Base-by-base conservation (phyloP, 1,140 invertebrate genomes). In the Drosophila aff. region DNA sequence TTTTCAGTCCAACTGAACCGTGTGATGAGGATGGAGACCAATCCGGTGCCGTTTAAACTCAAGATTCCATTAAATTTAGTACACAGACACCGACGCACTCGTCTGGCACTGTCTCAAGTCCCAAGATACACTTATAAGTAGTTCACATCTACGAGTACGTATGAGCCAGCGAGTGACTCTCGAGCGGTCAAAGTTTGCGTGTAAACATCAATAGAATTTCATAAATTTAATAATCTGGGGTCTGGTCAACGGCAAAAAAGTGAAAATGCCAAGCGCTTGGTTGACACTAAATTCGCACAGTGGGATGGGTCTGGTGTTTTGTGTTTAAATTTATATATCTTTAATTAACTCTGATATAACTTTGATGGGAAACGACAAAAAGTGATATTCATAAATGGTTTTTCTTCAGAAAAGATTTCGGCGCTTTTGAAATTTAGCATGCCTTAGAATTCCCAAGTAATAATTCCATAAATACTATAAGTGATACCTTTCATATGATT, bases 161-260 rank as follows among this genome's bases (percentile, higher is more conserved):
- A 55, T 47, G 49, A 9, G 47, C 53, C 52, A 55, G 52, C 23
- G 52, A 73, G 26, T 68, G 33, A 57, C 76, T 50, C 83, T 81
- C 65, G 65, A 78, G 83, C 84, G 83, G 81, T 87, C 83, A 87
- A 84, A 89, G 85, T 90, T 89, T 89, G 81, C 87, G 84, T 89
- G 85, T 89, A 82, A 82, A 84, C 82, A 82, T 90, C 85, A 90
- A 91, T 90, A 90, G 81, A 90, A 90, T 77, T 91, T 90, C 82
- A 90, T 90, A 90, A 90, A 90, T 90, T 90, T 90, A 90, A 90
- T 91, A 91, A 90, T 82, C 81, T 77, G 47, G 46, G 71, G 82
- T 58, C 75, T 58, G 66, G 36, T 85, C 85, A 81, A 64, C 69
- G 81, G 69, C 63, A 62, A 52, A 87, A 89, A 87, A 87, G 83